A percentile compares a stretch with the other conserved stretches of the same genome.
phyloP scores from a whole-genome alignment of 2,113 vertebrate genomes.

The Dascyllus trimaculatus region DNA sequence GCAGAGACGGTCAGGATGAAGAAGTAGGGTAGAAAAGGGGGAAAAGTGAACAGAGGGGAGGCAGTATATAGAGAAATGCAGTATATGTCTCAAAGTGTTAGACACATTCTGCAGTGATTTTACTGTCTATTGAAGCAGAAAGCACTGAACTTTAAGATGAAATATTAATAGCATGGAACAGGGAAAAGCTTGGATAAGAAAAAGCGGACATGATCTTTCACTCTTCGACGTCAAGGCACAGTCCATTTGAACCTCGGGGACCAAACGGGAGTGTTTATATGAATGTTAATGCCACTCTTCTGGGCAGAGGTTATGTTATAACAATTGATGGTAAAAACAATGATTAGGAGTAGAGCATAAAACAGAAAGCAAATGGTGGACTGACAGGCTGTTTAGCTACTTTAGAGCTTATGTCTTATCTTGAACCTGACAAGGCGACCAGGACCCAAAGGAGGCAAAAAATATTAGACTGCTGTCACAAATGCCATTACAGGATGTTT shows the following conservation, averaged over 20 bases:
- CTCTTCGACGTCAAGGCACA: conserved; percentile 60
- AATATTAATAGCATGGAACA: conserved; percentile 82
- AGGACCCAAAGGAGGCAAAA: conserved; percentile 45
- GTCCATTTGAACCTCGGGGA: conserved; percentile 59
- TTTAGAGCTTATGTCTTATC: conserved; percentile 39
- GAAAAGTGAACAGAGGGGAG: conserved; percentile 28
- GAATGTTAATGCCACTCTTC: conserved; percentile 45
- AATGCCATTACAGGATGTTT: conserved; percentile 59
- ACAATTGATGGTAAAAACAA: conserved; percentile 39
- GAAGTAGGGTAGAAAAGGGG: conserved; percentile 21
- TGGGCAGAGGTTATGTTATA: conserved; percentile 24
- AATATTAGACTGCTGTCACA: conserved; percentile 57
- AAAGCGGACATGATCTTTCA: conserved; percentile 75
- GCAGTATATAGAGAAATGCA: conserved; percentile 60
- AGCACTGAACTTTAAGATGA: conserved; percentile 82
- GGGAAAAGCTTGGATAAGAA: conserved; percentile 73
- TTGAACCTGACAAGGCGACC: conserved; percentile 40
- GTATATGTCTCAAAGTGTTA: conserved; percentile 74
- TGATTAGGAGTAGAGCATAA: conserved; percentile 25
- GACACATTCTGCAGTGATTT: conserved; percentile 81
- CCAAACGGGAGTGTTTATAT: conserved; percentile 28
- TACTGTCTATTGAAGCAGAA: conserved; percentile 82
- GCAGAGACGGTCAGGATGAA: conserved; percentile 46
- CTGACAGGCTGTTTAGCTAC: conserved; percentile 46
- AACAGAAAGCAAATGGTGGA: conserved; percentile 11